These are phyloP conservation scores for Mastigias papua DNA, from an alignment of 30 jellyfish, hydroid and myxozoan species.

Conservation along the genomic window DNA sequence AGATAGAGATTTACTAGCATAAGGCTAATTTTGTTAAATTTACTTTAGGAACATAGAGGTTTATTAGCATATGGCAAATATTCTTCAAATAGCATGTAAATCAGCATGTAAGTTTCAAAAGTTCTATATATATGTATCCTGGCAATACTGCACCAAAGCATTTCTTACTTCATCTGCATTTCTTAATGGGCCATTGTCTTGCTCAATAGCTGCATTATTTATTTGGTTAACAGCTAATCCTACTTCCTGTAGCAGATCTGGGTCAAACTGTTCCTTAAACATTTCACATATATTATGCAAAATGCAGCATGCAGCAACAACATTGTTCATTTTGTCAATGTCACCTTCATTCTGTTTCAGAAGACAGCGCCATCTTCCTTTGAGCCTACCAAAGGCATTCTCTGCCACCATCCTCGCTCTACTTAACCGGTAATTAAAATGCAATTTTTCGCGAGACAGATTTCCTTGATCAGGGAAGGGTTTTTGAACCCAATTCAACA, in stretches of 20 bases:
- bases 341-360: constrained; percentile 34
- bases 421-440: background rate
- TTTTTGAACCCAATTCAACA: constrained; percentile 22
- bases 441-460: constrained; percentile 23
- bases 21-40: no score
- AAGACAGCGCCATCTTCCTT: constrained; percentile 32
- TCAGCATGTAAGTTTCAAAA: background rate
- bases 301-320: constrained; percentile 42
- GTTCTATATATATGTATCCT: background rate
- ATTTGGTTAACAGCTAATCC: background rate
- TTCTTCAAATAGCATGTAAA: background rate
- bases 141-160: background rate
- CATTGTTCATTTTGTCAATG: constrained; percentile 12
- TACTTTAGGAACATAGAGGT: background rate
- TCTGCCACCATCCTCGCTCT: background rate
- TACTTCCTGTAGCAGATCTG: constrained; percentile 26
- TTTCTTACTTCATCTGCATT: background rate
- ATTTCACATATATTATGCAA: constrained; percentile 26
- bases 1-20: background rate
- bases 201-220: background rate
- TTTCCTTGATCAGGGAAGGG: constrained; percentile 32
- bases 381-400: background rate
- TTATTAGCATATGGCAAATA: background rate
- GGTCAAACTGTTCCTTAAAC: constrained; percentile 15
- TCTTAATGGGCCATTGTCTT: background rate